Evolutionary conservation across 2,113 vertebrate species (phyloP), one percentile per base, ranked within the genome.

Genomic region (Ptychochromis oligacanthus): DNA sequence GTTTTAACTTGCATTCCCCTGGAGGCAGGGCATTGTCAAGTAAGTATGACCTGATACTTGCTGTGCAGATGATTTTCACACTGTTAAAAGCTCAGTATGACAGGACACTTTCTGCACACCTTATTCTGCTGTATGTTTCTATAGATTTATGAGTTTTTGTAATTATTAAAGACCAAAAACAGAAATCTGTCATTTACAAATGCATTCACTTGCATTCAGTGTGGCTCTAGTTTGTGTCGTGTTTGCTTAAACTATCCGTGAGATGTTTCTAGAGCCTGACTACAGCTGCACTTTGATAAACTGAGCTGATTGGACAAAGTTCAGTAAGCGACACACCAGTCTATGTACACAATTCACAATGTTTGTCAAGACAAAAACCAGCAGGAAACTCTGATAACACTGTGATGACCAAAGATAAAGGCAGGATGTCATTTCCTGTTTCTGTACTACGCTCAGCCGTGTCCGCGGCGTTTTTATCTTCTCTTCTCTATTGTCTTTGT

Each of bases 21-120:
- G 97, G 97, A 98, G 97, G 97, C 97, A 97, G 97, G 97, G 97
- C 97, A 97, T 98, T 96, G 97, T 98, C 97, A 98, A 97, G 97
- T 97, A 97, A 96, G 97, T 98, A 98, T 86, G 82, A 85, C 49
- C 79, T 72, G 26, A 82, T 55, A 55, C 31, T 82, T 28, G 0
- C 18, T 75, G 40, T 82, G 20, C 22, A 78, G 60, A 17, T 64
- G 10, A 17, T 43, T 24, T 15, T 46, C 60, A 38, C 20, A 15
- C 36, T 38, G 36, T 0, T 64, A 2, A 40, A 62, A 8, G 11
- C 12, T 64, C 62, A 55, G 20, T n/a, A 4, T 6, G 15, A 49
- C 14, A 14, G 40, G 40, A 43, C 40, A 17, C 15, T 15, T 52
- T 17, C 17, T 52, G 40, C 3, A 43, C 40, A 43, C 46, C 17